Evolutionary conservation across 2,888 invertebrate genomes (phyloP), one percentile per base, ranked within the genome.

Genomic region (Oxyscelio sp.): DNA sequence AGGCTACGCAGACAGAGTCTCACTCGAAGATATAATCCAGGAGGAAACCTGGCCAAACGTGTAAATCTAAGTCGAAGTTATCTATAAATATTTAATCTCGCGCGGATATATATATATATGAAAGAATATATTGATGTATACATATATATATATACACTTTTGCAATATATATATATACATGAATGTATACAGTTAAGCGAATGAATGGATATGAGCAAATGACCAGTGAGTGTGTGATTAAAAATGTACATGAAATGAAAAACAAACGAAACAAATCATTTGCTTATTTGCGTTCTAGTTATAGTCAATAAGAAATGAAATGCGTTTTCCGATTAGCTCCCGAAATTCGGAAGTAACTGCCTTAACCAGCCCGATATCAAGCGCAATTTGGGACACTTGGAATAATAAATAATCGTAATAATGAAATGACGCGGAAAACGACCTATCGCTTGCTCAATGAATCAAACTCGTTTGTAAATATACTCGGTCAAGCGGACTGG

Each of bases 1-100:
- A 94, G 97, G 98, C 71, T 96, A 96, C 91, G 98, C 98, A 65
- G 96, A 97, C 92, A 97, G 97, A 96, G 94, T 96, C 85, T 94
- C 93, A 68, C 83, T 92, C 40, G 93, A 94, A 43, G 88, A 89
- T 19, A 85, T 89, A 74, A 70, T 87, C 15, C 86, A 89, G 21
- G 90, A 90, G 52, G 86, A 87, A 56, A 17, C 21, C 6, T 66
- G 52, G 68, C 45, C 80, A 38, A 74, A 21, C 54, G 45, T 71
- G 63, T 86, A 87, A 85, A 83, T 79, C 70, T 70, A 77, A 70
- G 61, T 71, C 75, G 70, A 82, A 50, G 58, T 54, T 31, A 58
- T 34, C n/a, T 75, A 58, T 73, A 66, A 66, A 75, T 75, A 75
- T 50, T 50, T 65, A 75, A 66, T 66, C 74, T 54, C 50, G 31